Evolutionary conservation across 2,113 vertebrate species (phyloP).

Genomic region (Urocitellus parryii): DNA sequence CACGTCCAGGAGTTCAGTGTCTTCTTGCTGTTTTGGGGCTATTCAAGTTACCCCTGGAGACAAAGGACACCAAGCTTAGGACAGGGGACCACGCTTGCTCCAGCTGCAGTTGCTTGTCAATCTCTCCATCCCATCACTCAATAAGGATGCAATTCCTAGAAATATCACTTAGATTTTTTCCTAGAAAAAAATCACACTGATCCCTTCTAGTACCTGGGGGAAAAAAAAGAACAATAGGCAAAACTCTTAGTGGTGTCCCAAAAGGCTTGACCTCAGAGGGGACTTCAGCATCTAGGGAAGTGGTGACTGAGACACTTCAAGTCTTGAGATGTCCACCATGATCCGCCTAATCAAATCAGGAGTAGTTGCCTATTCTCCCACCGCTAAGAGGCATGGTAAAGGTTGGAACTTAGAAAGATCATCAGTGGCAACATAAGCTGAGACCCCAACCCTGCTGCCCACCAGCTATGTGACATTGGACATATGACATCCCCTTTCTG

Average conservation of each 20-base stretch:
- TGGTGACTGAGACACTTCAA: background rate
- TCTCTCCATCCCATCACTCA: background rate
- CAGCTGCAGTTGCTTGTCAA: background rate
- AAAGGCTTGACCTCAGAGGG: background rate
- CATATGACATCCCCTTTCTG: background rate
- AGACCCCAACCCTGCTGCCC: constrained; percentile 1
- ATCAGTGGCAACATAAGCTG: background rate
- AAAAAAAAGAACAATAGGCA: constrained; percentile 37
- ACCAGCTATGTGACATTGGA: background rate
- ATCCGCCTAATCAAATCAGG: background rate
- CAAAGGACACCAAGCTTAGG: too few relatives aligned
- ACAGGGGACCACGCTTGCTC: background rate
- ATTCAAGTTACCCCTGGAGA: background rate
- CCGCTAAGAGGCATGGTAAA: background rate
- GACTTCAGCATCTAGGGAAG: background rate
- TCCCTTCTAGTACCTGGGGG: background rate
- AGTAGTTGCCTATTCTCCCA: background rate
- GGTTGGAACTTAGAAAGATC: background rate
- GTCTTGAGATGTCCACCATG: background rate
- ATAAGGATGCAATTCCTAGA: background rate
- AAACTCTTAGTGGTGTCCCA: background rate
- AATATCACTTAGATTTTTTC: background rate
- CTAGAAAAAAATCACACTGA: background rate
- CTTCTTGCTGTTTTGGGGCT: background rate
- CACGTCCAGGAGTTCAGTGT: background rate